Base-by-base conservation (phyloP, 2,888 invertebrate genomes). In the Lepidochitona cinerea region DNA sequence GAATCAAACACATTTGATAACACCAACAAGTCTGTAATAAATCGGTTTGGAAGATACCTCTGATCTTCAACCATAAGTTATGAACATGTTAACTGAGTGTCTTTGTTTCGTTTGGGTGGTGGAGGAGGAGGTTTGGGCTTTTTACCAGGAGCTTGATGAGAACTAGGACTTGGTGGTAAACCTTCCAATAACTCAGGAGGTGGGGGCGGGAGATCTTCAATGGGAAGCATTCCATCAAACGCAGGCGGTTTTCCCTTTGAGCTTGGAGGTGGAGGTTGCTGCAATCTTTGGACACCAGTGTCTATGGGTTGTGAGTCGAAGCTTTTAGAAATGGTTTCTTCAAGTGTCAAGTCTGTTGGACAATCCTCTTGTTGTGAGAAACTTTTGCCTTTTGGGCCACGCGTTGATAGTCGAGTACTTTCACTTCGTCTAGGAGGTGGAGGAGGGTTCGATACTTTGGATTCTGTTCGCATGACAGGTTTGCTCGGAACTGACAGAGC, bases 131-230 rank as follows among this genome's bases (percentile, higher is more conserved):
- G 86, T 35, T 82, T 83, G 5, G 79, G 79, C 33, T 83, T 81
- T 68, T 37, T 37, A 26, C 9, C 18, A 32, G 59, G 32, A 2
- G 1, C 59, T 2, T 23, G 14, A 12, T 29, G 54, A 12, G 18
- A 26, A 12, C 12, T 26, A 41, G 23, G 64, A 53, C 64, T 71
- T 41, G 69, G 68, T n/a, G 76, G 76, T 37, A 83, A 79, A 37
- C 83, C 86, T 41, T 82, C 83, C 29, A 89, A 78, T 23, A 88
- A 73, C 77, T 88, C 88, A 26, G 88, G 88, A 32, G 88, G 88
- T 9, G 88, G 88, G 6, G 85, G 87, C 9, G 88, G 88, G 70
- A 89, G 82, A 66, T 87, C 87, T 72, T 87, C 85, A 29, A 88
- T 85, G 70, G 88, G 86, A 75, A 85, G 74, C 23, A 87, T 81